Conservation (phyloP, 2,113 vertebrate species). For the Cyphomyrus discorhynchus region DNA sequence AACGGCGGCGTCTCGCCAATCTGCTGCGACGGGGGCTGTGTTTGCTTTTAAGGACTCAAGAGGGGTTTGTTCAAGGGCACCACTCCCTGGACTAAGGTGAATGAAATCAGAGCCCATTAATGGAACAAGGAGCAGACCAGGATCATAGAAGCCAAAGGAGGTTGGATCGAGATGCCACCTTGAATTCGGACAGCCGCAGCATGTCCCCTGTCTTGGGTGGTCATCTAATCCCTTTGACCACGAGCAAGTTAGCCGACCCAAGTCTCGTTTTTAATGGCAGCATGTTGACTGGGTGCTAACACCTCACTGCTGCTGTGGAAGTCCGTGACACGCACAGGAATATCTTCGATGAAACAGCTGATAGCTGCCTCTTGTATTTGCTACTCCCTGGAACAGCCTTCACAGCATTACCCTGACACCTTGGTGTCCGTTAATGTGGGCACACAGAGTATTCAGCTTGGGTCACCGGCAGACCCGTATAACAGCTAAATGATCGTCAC, state of each 20-base stretch:
- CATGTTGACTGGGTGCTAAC: background rate
- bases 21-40: constrained; percentile 19
- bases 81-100: constrained; percentile 34
- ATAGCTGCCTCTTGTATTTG: background rate
- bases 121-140: constrained; percentile 26
- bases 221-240: background rate
- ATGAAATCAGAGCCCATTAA: constrained; percentile 38
- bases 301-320: background rate
- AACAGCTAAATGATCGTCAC: background rate
- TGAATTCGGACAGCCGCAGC: background rate
- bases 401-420: background rate
- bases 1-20: background rate
- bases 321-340: background rate
- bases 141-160: constrained; percentile 24
- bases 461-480: background rate
- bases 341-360: background rate
- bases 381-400: background rate
- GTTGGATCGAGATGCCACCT: constrained; percentile 9
- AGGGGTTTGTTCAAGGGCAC: constrained; percentile 36
- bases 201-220: background rate
- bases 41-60: constrained; percentile 31
- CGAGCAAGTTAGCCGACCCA: background rate
- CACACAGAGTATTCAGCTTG: background rate
- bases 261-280: background rate
- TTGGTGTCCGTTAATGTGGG: background rate